These are phyloP conservation scores for Entelurus aequoreus DNA, from an alignment of 2,113 vertebrate species.

Conservation along the genomic window DNA sequence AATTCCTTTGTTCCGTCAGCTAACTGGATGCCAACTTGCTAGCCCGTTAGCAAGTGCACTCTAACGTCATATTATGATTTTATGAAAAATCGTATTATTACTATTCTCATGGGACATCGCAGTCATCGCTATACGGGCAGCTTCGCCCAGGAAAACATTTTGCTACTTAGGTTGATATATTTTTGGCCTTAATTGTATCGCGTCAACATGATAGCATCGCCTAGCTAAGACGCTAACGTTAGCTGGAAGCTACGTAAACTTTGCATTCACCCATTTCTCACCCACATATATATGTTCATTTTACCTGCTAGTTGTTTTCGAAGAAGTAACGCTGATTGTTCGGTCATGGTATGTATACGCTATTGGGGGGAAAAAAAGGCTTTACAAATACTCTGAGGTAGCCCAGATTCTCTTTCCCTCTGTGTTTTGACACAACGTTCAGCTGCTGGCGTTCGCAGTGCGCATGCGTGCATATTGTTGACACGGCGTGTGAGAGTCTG, in stretches of 20 bases:
- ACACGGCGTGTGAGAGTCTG: neutral
- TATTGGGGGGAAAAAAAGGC: slow-evolving; percentile 32
- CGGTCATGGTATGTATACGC: slow-evolving; percentile 69
- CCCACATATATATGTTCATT: neutral
- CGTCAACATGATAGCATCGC: slow-evolving; percentile 52
- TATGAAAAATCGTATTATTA: no score
- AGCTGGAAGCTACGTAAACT: slow-evolving; percentile 22
- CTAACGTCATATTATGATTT: no score
- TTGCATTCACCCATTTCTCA: neutral
- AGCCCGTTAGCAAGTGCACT: slow-evolving; percentile 33
- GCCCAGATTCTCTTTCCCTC: slow-evolving; percentile 32
- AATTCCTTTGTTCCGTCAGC: slow-evolving; percentile 71
- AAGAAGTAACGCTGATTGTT: slow-evolving; percentile 74
- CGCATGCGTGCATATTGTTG: slow-evolving; percentile 52
- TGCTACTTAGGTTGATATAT: slow-evolving; percentile 22
- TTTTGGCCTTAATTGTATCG: slow-evolving; percentile 21
- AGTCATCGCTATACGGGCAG: neutral
- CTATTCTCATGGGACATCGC: neutral
- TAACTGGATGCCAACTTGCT: slow-evolving; percentile 56
- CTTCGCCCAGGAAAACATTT: slow-evolving; percentile 10
- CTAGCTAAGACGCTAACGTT: slow-evolving; percentile 46
- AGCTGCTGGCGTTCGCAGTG: slow-evolving; percentile 36
- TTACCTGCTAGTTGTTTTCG: slow-evolving; percentile 78
- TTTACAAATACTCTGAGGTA: slow-evolving; percentile 39
- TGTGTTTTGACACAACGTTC: slow-evolving; percentile 62